A percentile compares a stretch with the other conserved stretches of the same genome.
Evolutionary conservation across 2,797 vertebrate species (phyloP).

Genomic region (Sebastes trivittatus): DNA sequence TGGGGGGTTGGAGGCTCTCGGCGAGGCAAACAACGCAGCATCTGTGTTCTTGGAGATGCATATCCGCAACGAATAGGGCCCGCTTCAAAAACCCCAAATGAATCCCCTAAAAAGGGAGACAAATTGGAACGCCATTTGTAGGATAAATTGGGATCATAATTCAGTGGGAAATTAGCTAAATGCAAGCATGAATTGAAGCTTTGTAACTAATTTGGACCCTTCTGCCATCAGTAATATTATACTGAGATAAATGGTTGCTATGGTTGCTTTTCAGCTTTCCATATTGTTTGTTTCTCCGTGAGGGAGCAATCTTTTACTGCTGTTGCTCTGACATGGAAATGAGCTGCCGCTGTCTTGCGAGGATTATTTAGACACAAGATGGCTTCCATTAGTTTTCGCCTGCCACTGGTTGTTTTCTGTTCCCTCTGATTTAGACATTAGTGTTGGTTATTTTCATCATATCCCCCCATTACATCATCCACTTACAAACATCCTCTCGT

Average conservation of each 20-base stretch:
- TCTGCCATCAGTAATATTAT: slow-evolving; percentile 39
- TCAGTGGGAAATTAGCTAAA: slow-evolving; percentile 64
- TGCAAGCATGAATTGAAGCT: slow-evolving; percentile 52
- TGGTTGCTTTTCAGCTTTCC: slow-evolving; percentile 47
- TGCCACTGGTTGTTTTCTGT: slow-evolving; percentile 1
- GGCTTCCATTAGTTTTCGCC: slow-evolving; percentile 33
- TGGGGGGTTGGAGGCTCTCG: slow-evolving; percentile 45
- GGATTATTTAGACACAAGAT: slow-evolving; percentile 35
- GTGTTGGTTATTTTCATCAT: slow-evolving; percentile 19
- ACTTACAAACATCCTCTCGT: slow-evolving; percentile 6
- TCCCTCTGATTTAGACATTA: slow-evolving; percentile 21
- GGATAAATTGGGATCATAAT: slow-evolving; percentile 60
- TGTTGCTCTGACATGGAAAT: slow-evolving; percentile 35
- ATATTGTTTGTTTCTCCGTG: slow-evolving; percentile 28
- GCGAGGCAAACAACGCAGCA: slow-evolving; percentile 55
- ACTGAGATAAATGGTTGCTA: slow-evolving; percentile 60
- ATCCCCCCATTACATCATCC: slow-evolving; percentile 3
- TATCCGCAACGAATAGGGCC: slow-evolving; percentile 41
- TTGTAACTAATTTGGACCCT: slow-evolving; percentile 60
- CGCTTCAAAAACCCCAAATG: slow-evolving; percentile 45
- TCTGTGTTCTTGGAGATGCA: slow-evolving; percentile 65
- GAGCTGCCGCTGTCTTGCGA: slow-evolving; percentile 29
- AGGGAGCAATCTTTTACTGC: slow-evolving; percentile 24
- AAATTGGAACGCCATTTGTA: slow-evolving; percentile 50
- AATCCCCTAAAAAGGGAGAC: slow-evolving; percentile 51